Evolutionary conservation across 2,888 invertebrate species (phyloP).

Genomic region (Chydorus sphaericus): DNA sequence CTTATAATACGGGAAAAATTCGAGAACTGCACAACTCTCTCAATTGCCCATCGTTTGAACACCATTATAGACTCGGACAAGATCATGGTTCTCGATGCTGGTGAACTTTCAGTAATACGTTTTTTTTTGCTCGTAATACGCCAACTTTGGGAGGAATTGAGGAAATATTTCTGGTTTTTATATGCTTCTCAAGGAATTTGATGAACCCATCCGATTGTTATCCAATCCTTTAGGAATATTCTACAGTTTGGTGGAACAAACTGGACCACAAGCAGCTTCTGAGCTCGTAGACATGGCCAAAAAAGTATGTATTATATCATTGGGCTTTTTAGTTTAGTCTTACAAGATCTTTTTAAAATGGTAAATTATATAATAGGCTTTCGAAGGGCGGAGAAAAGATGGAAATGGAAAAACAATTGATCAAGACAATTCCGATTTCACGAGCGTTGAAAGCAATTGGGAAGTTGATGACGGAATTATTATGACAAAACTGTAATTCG

Average conservation of each 20-base stretch:
- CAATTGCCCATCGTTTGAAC: conserved; percentile 79
- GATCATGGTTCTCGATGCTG: conserved; percentile 73
- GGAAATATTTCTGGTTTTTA: not conserved
- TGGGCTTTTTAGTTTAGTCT: too few species aligned
- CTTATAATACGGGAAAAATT: conserved; percentile 66
- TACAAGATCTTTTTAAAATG: too few species aligned
- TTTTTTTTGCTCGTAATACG: too few species aligned
- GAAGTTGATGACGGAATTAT: too few species aligned
- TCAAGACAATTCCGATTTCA: too few species aligned
- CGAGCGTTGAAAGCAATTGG: too few species aligned
- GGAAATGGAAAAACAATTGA: too few species aligned
- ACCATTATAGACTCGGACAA: conserved; percentile 87
- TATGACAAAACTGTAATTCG: too few species aligned
- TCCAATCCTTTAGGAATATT: conserved; percentile 43
- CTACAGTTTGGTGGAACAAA: conserved; percentile 50
- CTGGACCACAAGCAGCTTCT: conserved; percentile 46
- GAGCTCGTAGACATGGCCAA: not conserved
- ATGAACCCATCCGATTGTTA: conserved; percentile 53
- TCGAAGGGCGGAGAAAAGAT: too few species aligned
- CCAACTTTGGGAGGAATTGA: too few species aligned
- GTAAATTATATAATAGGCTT: too few species aligned
- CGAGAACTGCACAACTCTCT: conserved; percentile 66
- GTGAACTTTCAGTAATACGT: conserved; percentile 43
- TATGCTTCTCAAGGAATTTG: conserved; percentile 42
- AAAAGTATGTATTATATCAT: too few species aligned